phyloP scores from a whole-genome alignment of 2,797 vertebrate genomes.

The Bryconaethiops microstoma region DNA sequence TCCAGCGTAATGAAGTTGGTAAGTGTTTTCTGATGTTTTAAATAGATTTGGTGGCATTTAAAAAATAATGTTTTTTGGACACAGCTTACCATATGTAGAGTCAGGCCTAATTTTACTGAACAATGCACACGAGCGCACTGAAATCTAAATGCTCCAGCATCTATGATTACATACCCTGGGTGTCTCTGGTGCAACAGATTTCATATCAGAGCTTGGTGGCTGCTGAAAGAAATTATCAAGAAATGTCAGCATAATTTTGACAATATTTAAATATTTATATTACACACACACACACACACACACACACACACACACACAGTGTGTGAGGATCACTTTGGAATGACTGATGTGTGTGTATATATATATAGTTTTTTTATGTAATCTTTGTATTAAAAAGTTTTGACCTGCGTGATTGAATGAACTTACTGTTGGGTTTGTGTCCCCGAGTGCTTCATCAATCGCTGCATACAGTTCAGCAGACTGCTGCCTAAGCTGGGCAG shows the following conservation, averaged over 20 bases:
- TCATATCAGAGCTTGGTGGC: constrained; percentile 70
- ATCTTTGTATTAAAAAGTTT: not conserved
- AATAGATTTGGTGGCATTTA: not conserved
- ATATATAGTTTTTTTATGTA: not conserved
- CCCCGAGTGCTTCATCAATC: constrained; percentile 90
- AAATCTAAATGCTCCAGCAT: not conserved
- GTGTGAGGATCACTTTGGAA: too few relatives aligned
- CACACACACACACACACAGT: too few relatives aligned
- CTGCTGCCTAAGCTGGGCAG: constrained; percentile 89
- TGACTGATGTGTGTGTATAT: too few relatives aligned
- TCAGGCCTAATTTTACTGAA: not conserved
- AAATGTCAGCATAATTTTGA: not conserved
- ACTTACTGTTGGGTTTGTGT: constrained; percentile 83
- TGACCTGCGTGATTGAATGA: constrained; percentile 31
- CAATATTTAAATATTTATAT: not conserved
- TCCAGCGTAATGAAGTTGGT: not conserved
- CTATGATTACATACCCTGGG: constrained; percentile 75
- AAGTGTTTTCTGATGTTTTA: not conserved
- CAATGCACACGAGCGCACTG: not conserved
- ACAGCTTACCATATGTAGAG: not conserved
- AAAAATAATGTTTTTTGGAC: too few relatives aligned
- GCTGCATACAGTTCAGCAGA: constrained; percentile 91
- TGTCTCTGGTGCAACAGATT: constrained; percentile 66
- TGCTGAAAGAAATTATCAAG: constrained; percentile 66
- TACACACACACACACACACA: not conserved